Evolutionary conservation across 2,888 invertebrate species (phyloP), one percentile per base, ranked within the genome.

Genomic region (Ophion costatus): DNA sequence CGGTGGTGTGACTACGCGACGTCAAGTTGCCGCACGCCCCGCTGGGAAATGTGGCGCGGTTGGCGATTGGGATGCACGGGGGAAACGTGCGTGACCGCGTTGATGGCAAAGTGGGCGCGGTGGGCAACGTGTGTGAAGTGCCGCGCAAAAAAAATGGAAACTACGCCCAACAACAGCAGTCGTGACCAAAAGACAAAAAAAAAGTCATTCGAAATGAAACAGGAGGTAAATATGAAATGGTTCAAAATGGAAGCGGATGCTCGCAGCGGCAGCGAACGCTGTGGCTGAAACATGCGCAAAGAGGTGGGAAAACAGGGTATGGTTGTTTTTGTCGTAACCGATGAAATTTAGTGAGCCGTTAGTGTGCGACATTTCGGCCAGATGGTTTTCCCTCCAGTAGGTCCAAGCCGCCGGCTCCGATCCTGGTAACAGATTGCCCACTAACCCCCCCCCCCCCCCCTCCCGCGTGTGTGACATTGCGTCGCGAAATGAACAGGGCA

Each of bases 291-390:
- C 45, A 24, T 59, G 45, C 29, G 70, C 14, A 45, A 38, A 24
- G 56, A 22, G 71, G 45, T 42, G 17, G 63, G 61, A 76, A 42
- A 69, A 57, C 57, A 70, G 67, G 22, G 22, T 22, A 14, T 63
- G 56, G 38, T 24, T 59, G 59, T 66, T 74, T 70, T 74, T 70
- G 76, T 82, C 61, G 85, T 73, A 82, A 83, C 83, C 87, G 88
- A 89, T 88, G 89, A 89, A 90, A 90, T 90, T 89, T 90, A 90
- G 90, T 88, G 89, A 90, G 89, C 88, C 90, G 89, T 91, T 91
- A 90, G 88, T 78, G 89, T 82, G 88, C 85, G 89, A 91, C 89
- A 89, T 88, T 89, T 90, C 85, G 88, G 87, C 90, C 90, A 89
- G 88, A 88, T 90, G 90, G 87, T 88, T 88, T 87, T 77, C 74